These are phyloP conservation scores for Chamaetylas fuelleborni DNA, from an alignment of 2,113 vertebrate genomes.

Conservation along the genomic window DNA sequence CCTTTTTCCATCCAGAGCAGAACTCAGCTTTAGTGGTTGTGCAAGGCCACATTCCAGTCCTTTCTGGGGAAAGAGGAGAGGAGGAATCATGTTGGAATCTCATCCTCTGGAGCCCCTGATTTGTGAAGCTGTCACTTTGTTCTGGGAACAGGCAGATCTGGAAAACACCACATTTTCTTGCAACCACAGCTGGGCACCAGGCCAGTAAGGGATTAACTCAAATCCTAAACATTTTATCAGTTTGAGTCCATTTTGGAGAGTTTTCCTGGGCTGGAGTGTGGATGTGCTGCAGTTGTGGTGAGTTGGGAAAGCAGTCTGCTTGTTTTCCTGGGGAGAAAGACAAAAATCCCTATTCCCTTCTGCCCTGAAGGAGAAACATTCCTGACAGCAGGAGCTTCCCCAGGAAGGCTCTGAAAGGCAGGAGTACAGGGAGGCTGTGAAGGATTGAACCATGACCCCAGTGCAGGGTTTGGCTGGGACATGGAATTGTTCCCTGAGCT, in stretches of 20 bases:
- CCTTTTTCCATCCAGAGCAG: neutral
- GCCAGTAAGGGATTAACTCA: neutral
- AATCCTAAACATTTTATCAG: neutral
- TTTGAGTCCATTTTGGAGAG: neutral
- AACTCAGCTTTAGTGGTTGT: neutral
- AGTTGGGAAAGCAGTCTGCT: neutral
- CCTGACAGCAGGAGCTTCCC: neutral
- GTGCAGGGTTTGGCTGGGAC: neutral
- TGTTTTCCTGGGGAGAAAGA: neutral
- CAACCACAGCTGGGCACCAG: neutral
- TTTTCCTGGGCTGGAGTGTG: neutral
- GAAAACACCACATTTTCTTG: neutral
- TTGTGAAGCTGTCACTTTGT: neutral
- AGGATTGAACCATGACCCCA: neutral
- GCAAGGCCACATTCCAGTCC: neutral
- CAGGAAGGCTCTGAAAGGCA: fast-evolving
- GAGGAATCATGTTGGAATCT: neutral
- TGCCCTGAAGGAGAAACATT: neutral
- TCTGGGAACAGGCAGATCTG: neutral
- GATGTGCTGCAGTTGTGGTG: neutral
- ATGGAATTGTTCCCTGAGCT: neutral
- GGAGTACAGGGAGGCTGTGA: neutral
- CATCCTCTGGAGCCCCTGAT: neutral
- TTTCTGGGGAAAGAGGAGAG: neutral
- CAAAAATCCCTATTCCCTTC: neutral